Evolutionary conservation across 2,797 vertebrate genomes (phyloP).

Genomic region (Antrozous pallidus): DNA sequence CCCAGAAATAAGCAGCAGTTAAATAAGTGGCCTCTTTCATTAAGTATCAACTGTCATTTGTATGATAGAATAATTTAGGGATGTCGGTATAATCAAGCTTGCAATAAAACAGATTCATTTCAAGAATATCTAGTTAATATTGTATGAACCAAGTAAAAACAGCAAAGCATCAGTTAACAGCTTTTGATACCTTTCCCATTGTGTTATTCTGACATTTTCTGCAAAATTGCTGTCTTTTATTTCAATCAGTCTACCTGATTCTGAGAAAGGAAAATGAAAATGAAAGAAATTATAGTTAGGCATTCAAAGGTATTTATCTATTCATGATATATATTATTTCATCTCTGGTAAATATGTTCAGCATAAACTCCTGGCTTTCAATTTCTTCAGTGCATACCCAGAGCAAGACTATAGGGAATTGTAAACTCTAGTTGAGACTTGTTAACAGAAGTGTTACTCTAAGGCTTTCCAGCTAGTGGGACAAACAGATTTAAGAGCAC

Average conservation of each 20-base stretch:
- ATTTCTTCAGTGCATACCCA: background rate
- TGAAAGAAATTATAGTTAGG: background rate
- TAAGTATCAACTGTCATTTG: slow-evolving; percentile 50
- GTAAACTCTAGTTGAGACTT: background rate
- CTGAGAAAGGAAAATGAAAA: slow-evolving; percentile 17
- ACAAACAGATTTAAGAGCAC: background rate
- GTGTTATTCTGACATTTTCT: background rate
- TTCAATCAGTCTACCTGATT: background rate
- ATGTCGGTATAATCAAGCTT: slow-evolving; percentile 11
- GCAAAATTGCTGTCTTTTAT: background rate
- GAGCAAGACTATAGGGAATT: background rate
- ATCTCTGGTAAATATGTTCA: background rate
- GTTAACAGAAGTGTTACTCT: background rate
- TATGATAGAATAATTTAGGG: slow-evolving; percentile 33
- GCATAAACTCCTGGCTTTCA: background rate
- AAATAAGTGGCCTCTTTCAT: slow-evolving; percentile 29
- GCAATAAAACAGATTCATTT: background rate
- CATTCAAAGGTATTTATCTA: background rate
- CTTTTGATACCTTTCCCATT: background rate
- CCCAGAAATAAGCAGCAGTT: slow-evolving; percentile 52
- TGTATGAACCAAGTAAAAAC: background rate
- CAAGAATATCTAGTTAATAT: background rate
- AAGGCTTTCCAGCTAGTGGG: background rate
- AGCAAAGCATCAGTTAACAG: background rate
- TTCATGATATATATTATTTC: background rate